These are phyloP conservation scores for Myrmophylax atrothorax DNA, from an alignment of 2,113 vertebrate species.

Conservation along the genomic window DNA sequence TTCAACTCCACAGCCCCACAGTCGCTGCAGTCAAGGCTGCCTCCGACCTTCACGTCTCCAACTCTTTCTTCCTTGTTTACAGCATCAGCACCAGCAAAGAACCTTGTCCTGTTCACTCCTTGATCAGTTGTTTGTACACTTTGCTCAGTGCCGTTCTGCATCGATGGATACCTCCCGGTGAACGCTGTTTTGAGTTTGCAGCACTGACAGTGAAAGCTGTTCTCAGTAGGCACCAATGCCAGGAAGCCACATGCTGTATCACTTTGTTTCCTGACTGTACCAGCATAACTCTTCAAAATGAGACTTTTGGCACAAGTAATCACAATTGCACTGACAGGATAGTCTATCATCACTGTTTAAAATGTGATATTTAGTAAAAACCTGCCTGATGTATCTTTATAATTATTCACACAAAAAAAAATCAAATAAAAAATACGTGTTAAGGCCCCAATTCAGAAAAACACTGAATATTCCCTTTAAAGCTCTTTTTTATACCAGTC, in stretches of 20 bases:
- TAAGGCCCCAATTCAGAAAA: neutral
- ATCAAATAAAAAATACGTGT: neutral
- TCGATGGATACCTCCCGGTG: neutral
- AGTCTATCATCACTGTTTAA: neutral
- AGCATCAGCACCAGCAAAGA: neutral
- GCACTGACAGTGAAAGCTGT: constrained; percentile 9
- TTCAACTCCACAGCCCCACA: neutral
- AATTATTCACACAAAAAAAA: neutral
- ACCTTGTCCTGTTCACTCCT: neutral
- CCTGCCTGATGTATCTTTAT: neutral
- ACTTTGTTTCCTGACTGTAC: constrained; percentile 19
- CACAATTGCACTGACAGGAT: neutral
- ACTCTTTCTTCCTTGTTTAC: neutral
- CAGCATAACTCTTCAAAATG: neutral
- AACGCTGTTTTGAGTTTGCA: neutral
- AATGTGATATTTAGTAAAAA: neutral
- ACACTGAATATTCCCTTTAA: neutral
- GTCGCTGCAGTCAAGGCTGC: neutral
- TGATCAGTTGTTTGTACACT: neutral
- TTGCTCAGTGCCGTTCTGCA: neutral
- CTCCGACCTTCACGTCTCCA: accelerated
- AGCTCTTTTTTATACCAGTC: neutral
- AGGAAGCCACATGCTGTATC: neutral
- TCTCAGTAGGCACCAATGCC: neutral
- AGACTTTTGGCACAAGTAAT: constrained; percentile 16